A percentile compares a stretch with the other conserved stretches of the same genome.
phyloP scores from a whole-genome alignment of 2,797 vertebrate species.

The Peromyscus nudipes region DNA sequence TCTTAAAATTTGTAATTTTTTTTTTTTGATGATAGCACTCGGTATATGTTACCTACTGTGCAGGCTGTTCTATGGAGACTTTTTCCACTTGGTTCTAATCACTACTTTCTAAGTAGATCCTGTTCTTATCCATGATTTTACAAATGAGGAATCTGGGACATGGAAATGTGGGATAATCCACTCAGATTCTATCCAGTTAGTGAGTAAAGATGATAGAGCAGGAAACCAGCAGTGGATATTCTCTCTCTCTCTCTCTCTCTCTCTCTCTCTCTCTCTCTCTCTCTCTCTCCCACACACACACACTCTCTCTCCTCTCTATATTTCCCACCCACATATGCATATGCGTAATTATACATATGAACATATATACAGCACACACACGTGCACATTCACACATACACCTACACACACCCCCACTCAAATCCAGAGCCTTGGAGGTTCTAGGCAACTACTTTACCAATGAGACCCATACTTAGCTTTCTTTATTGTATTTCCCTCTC shows the following conservation, averaged over 20 bases:
- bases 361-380: not conserved
- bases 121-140: not conserved
- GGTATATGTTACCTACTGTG: not conserved
- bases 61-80: not conserved
- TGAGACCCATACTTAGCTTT: not conserved
- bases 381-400: fast-evolving
- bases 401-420: not conserved
- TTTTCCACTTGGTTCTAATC: not conserved
- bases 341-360: not conserved
- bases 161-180: not conserved
- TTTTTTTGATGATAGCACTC: not conserved
- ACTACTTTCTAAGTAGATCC: not conserved
- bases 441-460: not conserved
- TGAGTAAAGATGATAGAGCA: not conserved
- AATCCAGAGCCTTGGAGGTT: not conserved
- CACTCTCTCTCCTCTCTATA: not conserved
- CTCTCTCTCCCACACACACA: too few species aligned
- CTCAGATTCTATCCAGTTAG: not conserved
- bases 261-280: not conserved
- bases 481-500: not conserved
- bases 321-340: too few species aligned
- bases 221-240: not conserved
- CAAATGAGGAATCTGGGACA: not conserved
- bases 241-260: not conserved
- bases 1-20: not conserved